phyloP scores from a whole-genome alignment of 2,888 invertebrate genomes.

The Napeogenes sylphis region DNA sequence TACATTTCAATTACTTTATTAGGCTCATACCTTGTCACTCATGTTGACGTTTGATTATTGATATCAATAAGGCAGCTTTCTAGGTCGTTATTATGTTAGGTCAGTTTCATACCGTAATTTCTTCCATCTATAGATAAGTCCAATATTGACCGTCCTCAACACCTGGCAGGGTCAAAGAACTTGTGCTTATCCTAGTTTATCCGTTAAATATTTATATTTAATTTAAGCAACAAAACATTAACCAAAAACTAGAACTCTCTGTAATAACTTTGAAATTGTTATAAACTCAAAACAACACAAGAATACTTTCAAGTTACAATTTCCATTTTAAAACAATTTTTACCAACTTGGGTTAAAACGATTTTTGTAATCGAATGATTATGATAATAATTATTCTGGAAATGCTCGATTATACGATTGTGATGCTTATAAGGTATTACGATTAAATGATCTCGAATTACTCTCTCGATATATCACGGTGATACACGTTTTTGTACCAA shows the following conservation, averaged over 20 bases:
- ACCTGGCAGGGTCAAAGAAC: conserved; percentile 67
- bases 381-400: conserved; percentile 15
- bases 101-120: conserved; percentile 66
- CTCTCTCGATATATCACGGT: conserved; percentile 50
- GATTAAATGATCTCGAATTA: conserved; percentile 23
- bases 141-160: conserved; percentile 60
- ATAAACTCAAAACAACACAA: not conserved
- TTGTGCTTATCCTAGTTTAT: conserved; percentile 30
- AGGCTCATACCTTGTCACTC: conserved; percentile 36
- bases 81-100: conserved; percentile 64
- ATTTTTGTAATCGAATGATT: conserved; percentile 21
- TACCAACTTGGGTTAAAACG: conserved; percentile 15
- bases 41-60: conserved; percentile 48
- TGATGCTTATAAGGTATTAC: conserved; percentile 23
- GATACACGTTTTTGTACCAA: conserved; percentile 55
- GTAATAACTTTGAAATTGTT: not conserved
- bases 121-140: conserved; percentile 68
- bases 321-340: conserved; percentile 17
- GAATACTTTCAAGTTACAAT: conserved; percentile 1
- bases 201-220: not conserved
- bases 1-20: conserved; percentile 6
- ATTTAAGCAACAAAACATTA: not conserved
- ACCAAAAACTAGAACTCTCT: not conserved
- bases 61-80: conserved; percentile 56
- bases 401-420: conserved; percentile 19